Evolutionary conservation across 53 echinoderm and acorn worm genomes (phyloP), one percentile per base, ranked within the genome.

Genomic region (Astropecten irregularis): DNA sequence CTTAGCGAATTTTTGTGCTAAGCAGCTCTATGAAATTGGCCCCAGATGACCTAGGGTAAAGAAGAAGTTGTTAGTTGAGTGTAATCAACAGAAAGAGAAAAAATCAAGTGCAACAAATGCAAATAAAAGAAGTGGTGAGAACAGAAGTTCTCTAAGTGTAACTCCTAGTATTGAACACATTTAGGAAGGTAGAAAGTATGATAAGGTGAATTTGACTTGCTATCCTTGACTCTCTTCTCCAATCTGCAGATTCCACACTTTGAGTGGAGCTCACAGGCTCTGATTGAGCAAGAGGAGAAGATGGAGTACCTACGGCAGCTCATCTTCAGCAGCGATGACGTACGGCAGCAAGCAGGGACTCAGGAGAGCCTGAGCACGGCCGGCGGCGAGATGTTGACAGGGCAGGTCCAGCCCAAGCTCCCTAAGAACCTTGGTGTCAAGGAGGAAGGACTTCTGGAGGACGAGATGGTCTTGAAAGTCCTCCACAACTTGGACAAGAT

Each of bases 161-260:
- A n/a, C n/a, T n/a, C n/a, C n/a, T n/a, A n/a, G n/a, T n/a, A n/a
- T n/a, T n/a, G n/a, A n/a, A n/a, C n/a, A n/a, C n/a, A n/a, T n/a
- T n/a, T n/a, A n/a, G n/a, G n/a, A n/a, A n/a, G n/a, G n/a, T n/a
- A n/a, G n/a, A n/a, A n/a, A n/a, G n/a, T n/a, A n/a, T n/a, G n/a
- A n/a, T n/a, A n/a, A n/a, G n/a, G n/a, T n/a, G n/a, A n/a, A n/a
- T n/a, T n/a, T n/a, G n/a, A n/a, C n/a, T n/a, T n/a, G n/a, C n/a
- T n/a, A n/a, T n/a, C n/a, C n/a, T n/a, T n/a, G n/a, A n/a, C n/a
- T n/a, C n/a, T n/a, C n/a, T n/a, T n/a, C n/a, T n/a, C n/a, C n/a
- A n/a, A n/a, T n/a, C n/a, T n/a, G 60, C 70, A 95, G 95, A 95
- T 95, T 26, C 95, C 95, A 4, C 91, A 83, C 73, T 95, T 85